phyloP scores from a whole-genome alignment of 1,140 invertebrate species.

The Drosophila biarmipes region DNA sequence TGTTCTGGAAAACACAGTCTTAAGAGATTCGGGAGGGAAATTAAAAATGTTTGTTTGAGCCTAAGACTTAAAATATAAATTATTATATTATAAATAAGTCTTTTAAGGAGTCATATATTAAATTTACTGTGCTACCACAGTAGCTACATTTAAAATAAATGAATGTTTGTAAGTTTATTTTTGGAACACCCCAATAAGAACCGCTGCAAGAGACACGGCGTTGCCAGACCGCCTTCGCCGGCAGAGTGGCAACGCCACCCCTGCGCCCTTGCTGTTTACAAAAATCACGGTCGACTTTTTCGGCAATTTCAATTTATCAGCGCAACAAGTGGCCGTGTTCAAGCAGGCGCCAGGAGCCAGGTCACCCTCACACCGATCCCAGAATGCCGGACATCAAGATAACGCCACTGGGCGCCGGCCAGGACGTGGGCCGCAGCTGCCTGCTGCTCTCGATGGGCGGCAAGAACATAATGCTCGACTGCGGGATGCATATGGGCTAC shows the following conservation, averaged over 20 bases:
- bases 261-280: slow-evolving; percentile 41
- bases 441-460: slow-evolving; percentile 98
- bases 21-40: no score
- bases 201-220: no score
- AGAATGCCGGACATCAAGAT: slow-evolving; percentile 95
- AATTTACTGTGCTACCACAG: no score
- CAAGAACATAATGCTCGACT: slow-evolving; percentile 99
- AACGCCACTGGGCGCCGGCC: slow-evolving; percentile 95
- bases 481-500: slow-evolving; percentile 99
- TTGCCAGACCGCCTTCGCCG: not conserved
- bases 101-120: no score
- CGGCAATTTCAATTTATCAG: slow-evolving; percentile 12
- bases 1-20: not conserved
- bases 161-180: not conserved
- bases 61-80: no score
- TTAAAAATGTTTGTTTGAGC: no score
- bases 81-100: no score
- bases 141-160: no score
- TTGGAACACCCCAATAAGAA: slow-evolving; percentile 7
- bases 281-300: slow-evolving; percentile 41
- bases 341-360: slow-evolving; percentile 2
- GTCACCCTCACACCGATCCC: slow-evolving; percentile 1
- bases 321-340: slow-evolving; percentile 20
- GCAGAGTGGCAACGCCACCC: slow-evolving; percentile 30
- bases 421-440: slow-evolving; percentile 99